Base-by-base conservation (phyloP, 2,888 invertebrate genomes). In the Pristionchus fissidentatus region DNA sequence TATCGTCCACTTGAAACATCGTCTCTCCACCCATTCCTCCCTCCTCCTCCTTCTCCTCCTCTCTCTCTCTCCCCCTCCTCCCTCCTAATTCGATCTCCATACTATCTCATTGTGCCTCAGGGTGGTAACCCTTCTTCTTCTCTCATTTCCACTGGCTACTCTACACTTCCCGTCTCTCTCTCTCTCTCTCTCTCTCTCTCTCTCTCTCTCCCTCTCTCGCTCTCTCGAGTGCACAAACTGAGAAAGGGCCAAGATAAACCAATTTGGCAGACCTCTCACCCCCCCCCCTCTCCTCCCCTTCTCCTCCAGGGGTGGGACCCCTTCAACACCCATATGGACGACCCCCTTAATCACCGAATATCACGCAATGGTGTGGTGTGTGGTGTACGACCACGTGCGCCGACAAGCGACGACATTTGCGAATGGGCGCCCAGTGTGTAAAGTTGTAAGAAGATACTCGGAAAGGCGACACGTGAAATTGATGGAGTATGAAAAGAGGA, bases 191-290 rank as follows among this genome's bases (percentile, higher is more conserved):
- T 62, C 62, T 29, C 62, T 62, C n/a, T 26, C n/a, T 62, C 62
- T 62, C 26, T 26, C 62, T 62, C 32, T n/a, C 62, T 26, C 32
- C 32, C 15, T n/a, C 62, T 19, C 62, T 19, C 62, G 13, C 32
- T 62, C 8, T 26, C 10, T 62, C 62, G 62, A 19, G 62, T 13
- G 32, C n/a, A 49, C 46, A 32, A 46, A 35, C 41, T 70, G 26
- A 38, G 38, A 66, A 66, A 70, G 41, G 70, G 22, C 70, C 70
- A 70, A 70, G 70, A 70, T 70, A 70, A 70, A 70, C 70, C 70
- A 70, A 70, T 70, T 70, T 70, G n/a, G 41, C 70, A 70, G 70
- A 10, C 70, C 70, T 41, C 66, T 70, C 70, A 43, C 70, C 38
- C 41, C 43, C 26, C 19, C 26, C 70, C 26, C 41, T 26, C 43